Evolutionary conservation across 2,888 invertebrate species (phyloP).

Genomic region (Volucella inanis): DNA sequence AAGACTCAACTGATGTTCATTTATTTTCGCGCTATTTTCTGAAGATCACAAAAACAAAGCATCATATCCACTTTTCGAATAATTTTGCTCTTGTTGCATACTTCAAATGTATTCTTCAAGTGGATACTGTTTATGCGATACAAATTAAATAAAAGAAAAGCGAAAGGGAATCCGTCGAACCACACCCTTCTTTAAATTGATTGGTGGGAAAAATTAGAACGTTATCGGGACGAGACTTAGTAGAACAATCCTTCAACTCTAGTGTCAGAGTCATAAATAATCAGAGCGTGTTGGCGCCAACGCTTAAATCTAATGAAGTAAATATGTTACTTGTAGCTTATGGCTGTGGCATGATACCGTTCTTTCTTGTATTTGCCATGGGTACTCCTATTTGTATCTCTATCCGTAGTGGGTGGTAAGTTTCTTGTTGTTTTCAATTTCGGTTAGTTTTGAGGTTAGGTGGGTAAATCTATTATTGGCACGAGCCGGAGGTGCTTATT

Average conservation of each 20-base stretch:
- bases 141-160: slow-evolving; percentile 18
- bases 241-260: slow-evolving; percentile 23
- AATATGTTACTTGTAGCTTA: background rate
- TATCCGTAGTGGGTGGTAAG: slow-evolving; percentile 58
- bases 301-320: slow-evolving; percentile 35
- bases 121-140: slow-evolving; percentile 18
- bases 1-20: slow-evolving; percentile 64
- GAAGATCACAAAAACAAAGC: slow-evolving; percentile 37
- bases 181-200: slow-evolving; percentile 52
- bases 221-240: slow-evolving; percentile 42
- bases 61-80: slow-evolving; percentile 32
- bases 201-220: slow-evolving; percentile 59
- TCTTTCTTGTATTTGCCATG: slow-evolving; percentile 35
- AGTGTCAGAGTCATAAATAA: slow-evolving; percentile 4
- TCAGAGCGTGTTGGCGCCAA: slow-evolving; percentile 54
- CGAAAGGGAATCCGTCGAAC: slow-evolving; percentile 43
- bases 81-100: slow-evolving; percentile 31
- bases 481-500: slow-evolving; percentile 66
- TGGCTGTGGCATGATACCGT: slow-evolving; percentile 6
- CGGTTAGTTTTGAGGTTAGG: slow-evolving; percentile 9
- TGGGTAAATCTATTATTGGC: slow-evolving; percentile 57
- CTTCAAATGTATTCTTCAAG: slow-evolving; percentile 41
- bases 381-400: slow-evolving; percentile 28
- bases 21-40: slow-evolving; percentile 55
- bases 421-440: slow-evolving; percentile 43